Base-by-base conservation (phyloP, 1,140 invertebrate species). In the Stratiolaelaps scimitus region DNA sequence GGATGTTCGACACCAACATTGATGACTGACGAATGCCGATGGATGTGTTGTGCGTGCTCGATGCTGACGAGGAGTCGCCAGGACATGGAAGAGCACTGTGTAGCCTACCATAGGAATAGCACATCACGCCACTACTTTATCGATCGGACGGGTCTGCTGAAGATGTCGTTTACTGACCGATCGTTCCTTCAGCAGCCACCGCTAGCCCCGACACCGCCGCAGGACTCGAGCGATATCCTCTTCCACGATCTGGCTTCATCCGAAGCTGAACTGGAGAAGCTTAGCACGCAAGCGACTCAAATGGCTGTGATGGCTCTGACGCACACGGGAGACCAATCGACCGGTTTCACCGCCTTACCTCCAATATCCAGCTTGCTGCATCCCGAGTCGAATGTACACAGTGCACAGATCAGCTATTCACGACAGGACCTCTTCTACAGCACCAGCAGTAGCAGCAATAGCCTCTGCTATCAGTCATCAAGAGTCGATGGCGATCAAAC, bases 231-330 rank as follows among this genome's bases (percentile, higher is more conserved):
- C 23, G 53, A 60, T 23, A 60, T 60, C 17, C 34, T 60, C 15
- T 60, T 60, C 23, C 26, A 60, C 10, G 53, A 60, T 60, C 34
- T 60, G 17, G 53, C 53, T 2, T 17, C 26, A 5, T 60, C 53
- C 15, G 53, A 60, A 34, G 34, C 15, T 23, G 53, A 60, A 34
- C 53, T 60, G 13, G 53, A 60, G 10, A 60, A 60, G 20, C 53
- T 60, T 6, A 60, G 23, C 53, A 15, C 23, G 34, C 53, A 60
- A 15, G 53, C 53, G 20, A 60, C 53, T 13, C 53, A 60, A 34
- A 34, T 60, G 53, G 53, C 53, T 34, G 53, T 60, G 34, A 60
- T 60, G 53, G 53, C 53, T n/a, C 23, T 60, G 53, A 40, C 34
- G 34, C n/a, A 26, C 20, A 17, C 53, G 26, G 26, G 26, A 60